Conservation (phyloP, 30 jellyfish, hydroid and myxozoan species). For the Turritopsis rubra region DNA sequence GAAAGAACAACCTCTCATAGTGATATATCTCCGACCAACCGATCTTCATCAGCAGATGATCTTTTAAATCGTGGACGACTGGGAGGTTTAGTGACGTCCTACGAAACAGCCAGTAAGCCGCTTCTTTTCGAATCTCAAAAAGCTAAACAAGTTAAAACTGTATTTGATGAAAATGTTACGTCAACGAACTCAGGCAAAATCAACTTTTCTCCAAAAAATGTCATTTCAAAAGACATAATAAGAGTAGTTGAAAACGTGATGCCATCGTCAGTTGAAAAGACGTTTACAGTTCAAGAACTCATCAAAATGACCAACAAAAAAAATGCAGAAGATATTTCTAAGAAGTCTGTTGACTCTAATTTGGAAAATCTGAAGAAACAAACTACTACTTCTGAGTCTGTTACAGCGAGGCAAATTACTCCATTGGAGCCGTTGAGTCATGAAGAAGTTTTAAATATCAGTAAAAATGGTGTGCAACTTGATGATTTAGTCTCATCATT, state of each 20-base stretch:
- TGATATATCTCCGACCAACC: background rate
- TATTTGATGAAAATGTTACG: no score
- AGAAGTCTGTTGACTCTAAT: background rate
- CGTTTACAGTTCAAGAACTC: background rate
- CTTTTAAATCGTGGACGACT: background rate
- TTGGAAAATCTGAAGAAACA: background rate
- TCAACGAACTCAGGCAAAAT: no score
- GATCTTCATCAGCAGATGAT: background rate
- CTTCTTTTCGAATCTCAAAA: no score
- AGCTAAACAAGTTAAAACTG: no score
- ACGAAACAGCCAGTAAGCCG: background rate
- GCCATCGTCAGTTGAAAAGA: background rate
- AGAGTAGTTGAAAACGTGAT: background rate
- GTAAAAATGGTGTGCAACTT: background rate
- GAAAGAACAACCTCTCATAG: background rate
- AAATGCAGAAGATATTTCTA: background rate
- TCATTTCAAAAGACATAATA: background rate
- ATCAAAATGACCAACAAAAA: background rate
- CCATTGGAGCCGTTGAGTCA: background rate
- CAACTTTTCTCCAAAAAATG: background rate
- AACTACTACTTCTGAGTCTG: background rate
- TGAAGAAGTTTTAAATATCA: background rate
- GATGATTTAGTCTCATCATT: slow-evolving; percentile 10
- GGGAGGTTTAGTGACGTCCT: background rate
- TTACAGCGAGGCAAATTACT: background rate